A percentile compares a stretch with the other conserved stretches of the same genome.
Evolutionary conservation across 2,797 vertebrate species (phyloP).

Genomic region (Poecilia wingei): DNA sequence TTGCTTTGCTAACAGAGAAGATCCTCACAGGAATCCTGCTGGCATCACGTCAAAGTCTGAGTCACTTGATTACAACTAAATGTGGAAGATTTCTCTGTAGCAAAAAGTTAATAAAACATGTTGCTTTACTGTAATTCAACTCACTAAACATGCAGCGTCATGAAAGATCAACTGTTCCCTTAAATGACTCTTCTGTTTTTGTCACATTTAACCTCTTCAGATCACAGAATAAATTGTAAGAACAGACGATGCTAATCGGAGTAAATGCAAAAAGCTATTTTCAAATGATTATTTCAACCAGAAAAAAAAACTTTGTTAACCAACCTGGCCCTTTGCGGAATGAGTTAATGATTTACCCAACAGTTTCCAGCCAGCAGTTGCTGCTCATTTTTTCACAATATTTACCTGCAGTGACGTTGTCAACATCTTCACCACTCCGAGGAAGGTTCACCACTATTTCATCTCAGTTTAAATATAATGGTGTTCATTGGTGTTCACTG

Average conservation of each 20-base stretch:
- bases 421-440: neutral
- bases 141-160: neutral
- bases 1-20: constrained; percentile 53
- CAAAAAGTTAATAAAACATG: neutral
- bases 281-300: neutral
- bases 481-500: neutral
- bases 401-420: neutral
- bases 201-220: neutral
- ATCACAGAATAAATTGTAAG: neutral
- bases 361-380: neutral
- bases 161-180: neutral
- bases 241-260: neutral
- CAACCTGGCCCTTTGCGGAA: neutral
- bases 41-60: constrained; percentile 35
- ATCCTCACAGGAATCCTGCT: constrained; percentile 35
- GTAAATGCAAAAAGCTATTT: neutral
- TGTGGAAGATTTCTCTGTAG: constrained; percentile 36
- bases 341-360: neutral
- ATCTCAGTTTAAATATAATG: neutral
- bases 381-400: neutral
- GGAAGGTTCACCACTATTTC: neutral
- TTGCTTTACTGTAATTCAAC: constrained; percentile 24
- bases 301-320: neutral
- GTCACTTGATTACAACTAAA: constrained; percentile 37
- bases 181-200: neutral